phyloP scores from a whole-genome alignment of 2,888 invertebrate genomes.

The Caenorhabditis afra region DNA sequence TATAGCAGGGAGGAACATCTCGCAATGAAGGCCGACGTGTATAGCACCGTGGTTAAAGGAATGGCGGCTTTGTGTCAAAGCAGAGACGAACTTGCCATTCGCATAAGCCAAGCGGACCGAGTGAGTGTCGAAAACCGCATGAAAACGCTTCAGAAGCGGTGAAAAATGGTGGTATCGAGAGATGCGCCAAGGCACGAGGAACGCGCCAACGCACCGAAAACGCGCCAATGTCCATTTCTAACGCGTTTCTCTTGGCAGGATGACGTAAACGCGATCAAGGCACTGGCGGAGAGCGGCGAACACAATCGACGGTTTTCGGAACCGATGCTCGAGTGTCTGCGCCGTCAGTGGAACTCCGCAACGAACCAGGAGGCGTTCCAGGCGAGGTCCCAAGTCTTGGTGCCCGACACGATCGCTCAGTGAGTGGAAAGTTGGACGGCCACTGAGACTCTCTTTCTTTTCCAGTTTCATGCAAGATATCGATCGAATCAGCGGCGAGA shows the following conservation, averaged over 20 bases:
- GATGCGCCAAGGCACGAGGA: too few relatives aligned
- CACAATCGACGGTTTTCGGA: slow-evolving; percentile 39
- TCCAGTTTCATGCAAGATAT: slow-evolving; percentile 67
- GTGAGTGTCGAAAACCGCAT: slow-evolving; percentile 12
- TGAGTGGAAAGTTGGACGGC: slow-evolving; percentile 38
- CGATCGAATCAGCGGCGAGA: slow-evolving; percentile 57
- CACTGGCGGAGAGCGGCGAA: slow-evolving; percentile 53
- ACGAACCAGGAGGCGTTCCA: slow-evolving; percentile 59
- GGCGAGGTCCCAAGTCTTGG: slow-evolving; percentile 59
- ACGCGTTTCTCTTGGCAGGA: slow-evolving; percentile 45
- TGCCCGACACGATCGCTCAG: slow-evolving; percentile 62
- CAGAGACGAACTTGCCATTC: slow-evolving; percentile 50
- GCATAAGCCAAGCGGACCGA: too few relatives aligned
- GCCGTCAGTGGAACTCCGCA: slow-evolving; percentile 63
- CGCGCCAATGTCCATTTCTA: background rate
- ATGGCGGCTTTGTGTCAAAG: slow-evolving; percentile 52
- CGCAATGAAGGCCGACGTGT: slow-evolving; percentile 55
- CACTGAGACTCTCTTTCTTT: background rate
- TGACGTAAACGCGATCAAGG: slow-evolving; percentile 51
- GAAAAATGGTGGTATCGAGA: too few relatives aligned
- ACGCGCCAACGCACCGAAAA: too few relatives aligned
- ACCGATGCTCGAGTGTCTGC: slow-evolving; percentile 31
- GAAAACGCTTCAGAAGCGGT: too few relatives aligned
- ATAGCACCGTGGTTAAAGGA: slow-evolving; percentile 59
- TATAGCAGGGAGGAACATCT: too few relatives aligned